These are phyloP conservation scores for Monomorium pharaonis DNA, from an alignment of 1,140 invertebrate species.

Conservation along the genomic window DNA sequence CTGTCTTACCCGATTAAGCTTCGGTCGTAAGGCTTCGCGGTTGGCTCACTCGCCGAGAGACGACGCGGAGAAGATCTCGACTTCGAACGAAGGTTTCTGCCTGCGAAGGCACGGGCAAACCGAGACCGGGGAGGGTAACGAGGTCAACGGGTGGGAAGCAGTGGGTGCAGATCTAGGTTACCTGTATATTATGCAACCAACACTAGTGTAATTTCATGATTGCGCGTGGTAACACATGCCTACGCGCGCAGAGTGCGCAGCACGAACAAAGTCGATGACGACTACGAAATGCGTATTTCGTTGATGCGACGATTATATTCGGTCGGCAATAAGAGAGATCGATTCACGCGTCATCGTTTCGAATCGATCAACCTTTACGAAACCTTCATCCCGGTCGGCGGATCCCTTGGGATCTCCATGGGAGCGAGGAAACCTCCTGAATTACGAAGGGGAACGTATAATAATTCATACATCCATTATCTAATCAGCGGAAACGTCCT, in stretches of 20 bases:
- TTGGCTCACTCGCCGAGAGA: background rate
- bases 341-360: no score
- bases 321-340: background rate
- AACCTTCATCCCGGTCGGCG: background rate
- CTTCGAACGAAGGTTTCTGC: constrained; percentile 62
- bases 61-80: constrained; percentile 45
- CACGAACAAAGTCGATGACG: background rate
- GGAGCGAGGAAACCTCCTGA: background rate
- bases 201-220: constrained; percentile 70
- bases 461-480: background rate
- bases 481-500: background rate
- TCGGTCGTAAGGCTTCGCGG: background rate
- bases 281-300: constrained; percentile 22
- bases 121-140: constrained; percentile 73
- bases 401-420: background rate
- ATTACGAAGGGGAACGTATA: background rate
- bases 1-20: background rate
- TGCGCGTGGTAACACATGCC: constrained; percentile 67
- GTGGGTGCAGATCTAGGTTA: constrained; percentile 82
- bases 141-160: constrained; percentile 79
- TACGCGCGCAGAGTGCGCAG: constrained; percentile 33
- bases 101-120: constrained; percentile 35
- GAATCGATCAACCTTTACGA: background rate
- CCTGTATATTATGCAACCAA: constrained; percentile 84
- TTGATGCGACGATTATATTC: background rate